phyloP scores from a whole-genome alignment of 2,888 invertebrate genomes.

The Oegoconia quadripuncta region DNA sequence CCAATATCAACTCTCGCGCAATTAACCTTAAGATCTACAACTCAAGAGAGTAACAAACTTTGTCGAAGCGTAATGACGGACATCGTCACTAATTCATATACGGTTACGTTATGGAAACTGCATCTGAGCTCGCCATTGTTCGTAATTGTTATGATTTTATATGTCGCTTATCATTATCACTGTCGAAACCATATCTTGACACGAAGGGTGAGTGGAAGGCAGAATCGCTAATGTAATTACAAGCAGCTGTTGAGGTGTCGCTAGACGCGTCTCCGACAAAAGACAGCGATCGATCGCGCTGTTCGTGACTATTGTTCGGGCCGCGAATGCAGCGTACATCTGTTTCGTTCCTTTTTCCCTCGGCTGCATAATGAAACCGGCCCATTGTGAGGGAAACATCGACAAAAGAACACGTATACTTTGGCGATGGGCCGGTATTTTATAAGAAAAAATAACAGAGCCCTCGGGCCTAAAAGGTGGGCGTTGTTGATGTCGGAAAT shows the following conservation, averaged over 20 bases:
- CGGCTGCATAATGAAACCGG: slow-evolving; percentile 71
- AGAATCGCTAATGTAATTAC: slow-evolving; percentile 36
- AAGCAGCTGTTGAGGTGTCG: slow-evolving; percentile 44
- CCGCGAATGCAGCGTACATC: slow-evolving; percentile 69
- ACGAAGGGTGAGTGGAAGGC: slow-evolving; percentile 17
- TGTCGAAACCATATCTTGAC: slow-evolving; percentile 20
- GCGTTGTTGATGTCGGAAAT: slow-evolving; percentile 67
- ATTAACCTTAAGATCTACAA: no score
- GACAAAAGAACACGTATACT: slow-evolving; percentile 75
- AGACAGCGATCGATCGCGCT: slow-evolving; percentile 63
- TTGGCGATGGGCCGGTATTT: slow-evolving; percentile 53
- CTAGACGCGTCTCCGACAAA: slow-evolving; percentile 49
- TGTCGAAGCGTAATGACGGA: slow-evolving; percentile 36
- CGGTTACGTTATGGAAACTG: slow-evolving; percentile 65
- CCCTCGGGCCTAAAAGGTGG: slow-evolving; percentile 63
- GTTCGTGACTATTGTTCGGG: slow-evolving; percentile 71
- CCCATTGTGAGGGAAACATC: slow-evolving; percentile 68
- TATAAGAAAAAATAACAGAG: slow-evolving; percentile 69
- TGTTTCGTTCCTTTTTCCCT: slow-evolving; percentile 74
- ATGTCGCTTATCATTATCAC: slow-evolving; percentile 15
- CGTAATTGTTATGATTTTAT: slow-evolving; percentile 30
- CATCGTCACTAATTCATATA: slow-evolving; percentile 48
- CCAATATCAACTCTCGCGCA: slow-evolving; percentile 38
- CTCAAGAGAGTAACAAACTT: slow-evolving; percentile 5
- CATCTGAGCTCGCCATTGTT: slow-evolving; percentile 51